Percentiles rank a stretch among this genome's conserved stretches.
phyloP scores from a whole-genome alignment of 2,797 vertebrate genomes.

The Molossus molossus region DNA sequence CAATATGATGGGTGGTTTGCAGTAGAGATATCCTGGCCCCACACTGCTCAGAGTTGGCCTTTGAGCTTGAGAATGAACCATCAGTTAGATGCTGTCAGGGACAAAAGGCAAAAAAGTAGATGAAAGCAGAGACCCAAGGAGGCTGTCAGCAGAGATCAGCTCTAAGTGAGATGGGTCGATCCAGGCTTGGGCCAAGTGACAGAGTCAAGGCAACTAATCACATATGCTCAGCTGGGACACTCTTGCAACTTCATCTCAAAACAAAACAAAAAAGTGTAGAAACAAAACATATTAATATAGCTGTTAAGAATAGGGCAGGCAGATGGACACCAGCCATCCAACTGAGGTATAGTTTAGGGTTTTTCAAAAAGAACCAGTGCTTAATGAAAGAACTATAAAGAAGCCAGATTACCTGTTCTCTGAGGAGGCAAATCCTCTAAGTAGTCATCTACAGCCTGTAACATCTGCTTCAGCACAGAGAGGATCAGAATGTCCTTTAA shows the following conservation, averaged over 20 bases:
- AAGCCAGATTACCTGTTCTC: constrained; percentile 1
- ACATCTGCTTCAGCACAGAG: constrained; percentile 57
- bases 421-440: constrained; percentile 55
- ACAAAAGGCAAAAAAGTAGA: background rate
- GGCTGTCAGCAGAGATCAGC: background rate
- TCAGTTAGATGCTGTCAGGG: background rate
- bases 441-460: constrained; percentile 4
- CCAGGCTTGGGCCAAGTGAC: background rate
- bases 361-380: background rate
- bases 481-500: constrained; percentile 60
- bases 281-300: background rate
- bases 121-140: background rate
- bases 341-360: background rate
- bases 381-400: background rate
- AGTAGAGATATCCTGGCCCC: background rate
- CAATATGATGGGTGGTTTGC: background rate
- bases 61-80: background rate
- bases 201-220: background rate
- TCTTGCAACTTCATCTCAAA: background rate
- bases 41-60: background rate
- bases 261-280: background rate
- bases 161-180: background rate
- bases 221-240: background rate
- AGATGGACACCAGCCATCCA: background rate
- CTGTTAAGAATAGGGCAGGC: background rate